Base-by-base conservation (phyloP, 2,888 invertebrate genomes). In the Epinotia bilunana region DNA sequence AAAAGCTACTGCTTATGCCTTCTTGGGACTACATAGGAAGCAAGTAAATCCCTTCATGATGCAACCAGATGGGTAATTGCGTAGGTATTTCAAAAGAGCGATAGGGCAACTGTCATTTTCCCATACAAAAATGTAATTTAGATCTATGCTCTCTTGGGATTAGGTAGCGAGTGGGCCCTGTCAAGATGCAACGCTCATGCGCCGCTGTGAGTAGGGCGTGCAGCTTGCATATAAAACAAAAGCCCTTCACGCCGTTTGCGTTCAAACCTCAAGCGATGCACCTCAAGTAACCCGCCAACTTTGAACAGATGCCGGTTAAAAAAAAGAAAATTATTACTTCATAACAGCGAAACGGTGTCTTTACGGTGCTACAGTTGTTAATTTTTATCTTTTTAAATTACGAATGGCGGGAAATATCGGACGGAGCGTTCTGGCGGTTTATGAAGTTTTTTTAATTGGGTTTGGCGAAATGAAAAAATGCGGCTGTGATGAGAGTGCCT, bases 301-400 rank as follows among this genome's bases (percentile, higher is more conserved):
- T 5, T 7, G 1, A 18, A 20, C 68, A 58, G 68, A 68, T 58
- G 63, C 11, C 64, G 49, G 72, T 73, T 61, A 61, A 75, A 61
- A 65, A 65, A 62, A 62, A 73, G 18, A 68, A 71, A 75, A 75
- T 57, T 20, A 62, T 62, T 65, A 70, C 62, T 75, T 78, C 78
- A 79, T 79, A 79, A 81, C 77, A 74, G 72, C 77, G 57, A 64
- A 67, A 33, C 6, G 43, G 39, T 57, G 68, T 43, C 68, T 57
- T 68, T 16, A 68, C 68, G 55, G 18, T 55, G 57, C 6, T 20
- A 57, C 68, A 57, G 69, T 46, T 61, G 58, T 60, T 70, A 61
- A 60, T 70, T 70, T 61, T 61, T 70, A 60, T 70, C 60, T 60
- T 70, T 60, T 61, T 61, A 61, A 55, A 61, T 60, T 70, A 70